Evolutionary conservation across 2,888 invertebrate species (phyloP), one percentile per base, ranked within the genome.

Genomic region (Autographa pulchrina): DNA sequence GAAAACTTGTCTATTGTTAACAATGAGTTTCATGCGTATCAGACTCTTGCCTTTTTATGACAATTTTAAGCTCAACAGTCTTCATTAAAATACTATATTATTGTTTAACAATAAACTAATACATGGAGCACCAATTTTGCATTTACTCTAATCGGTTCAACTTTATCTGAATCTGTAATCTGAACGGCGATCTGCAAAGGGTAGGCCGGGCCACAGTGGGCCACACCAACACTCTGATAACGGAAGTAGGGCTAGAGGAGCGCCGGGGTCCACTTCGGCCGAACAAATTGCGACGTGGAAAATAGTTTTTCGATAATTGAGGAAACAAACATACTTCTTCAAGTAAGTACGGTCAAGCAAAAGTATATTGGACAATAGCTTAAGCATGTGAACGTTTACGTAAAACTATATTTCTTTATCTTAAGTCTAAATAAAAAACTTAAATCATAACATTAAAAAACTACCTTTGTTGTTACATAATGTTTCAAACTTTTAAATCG

Each of bases 281-380:
- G 54, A 9, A 56, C 54, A 56, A 56, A 56, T 56, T 56, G 20
- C 25, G 54, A 56, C 25, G 48, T n/a, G 8, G n/a, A 48, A 25
- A 56, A 56, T 56, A 20, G 20, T 13, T 25, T 56, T 56, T 56
- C 54, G 54, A 25, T 25, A 56, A 56, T 56, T 48, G 20, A 56
- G 54, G 20, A 13, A 56, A 25, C 54, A 56, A 20, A 56, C 54
- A 20, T 13, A 56, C 20, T 54, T 54, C 11, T 11, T 25, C 20
- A 25, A 56, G 20, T 20, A 5, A 56, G 20, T 18, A 56, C 54
- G 13, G 54, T 20, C 13, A 5, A 0, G 25, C 54, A 20, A 11
- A 20, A 18, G 3, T 20, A 25, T 25, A 48, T 18, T 56, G 11
- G 13, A 25, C 54, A 11, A 20, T 56, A 56, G 13, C 11, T 20